Evolutionary conservation across 1,140 invertebrate species (phyloP), one percentile per base, ranked within the genome.

Genomic region (Eupristina koningsbergeri): DNA sequence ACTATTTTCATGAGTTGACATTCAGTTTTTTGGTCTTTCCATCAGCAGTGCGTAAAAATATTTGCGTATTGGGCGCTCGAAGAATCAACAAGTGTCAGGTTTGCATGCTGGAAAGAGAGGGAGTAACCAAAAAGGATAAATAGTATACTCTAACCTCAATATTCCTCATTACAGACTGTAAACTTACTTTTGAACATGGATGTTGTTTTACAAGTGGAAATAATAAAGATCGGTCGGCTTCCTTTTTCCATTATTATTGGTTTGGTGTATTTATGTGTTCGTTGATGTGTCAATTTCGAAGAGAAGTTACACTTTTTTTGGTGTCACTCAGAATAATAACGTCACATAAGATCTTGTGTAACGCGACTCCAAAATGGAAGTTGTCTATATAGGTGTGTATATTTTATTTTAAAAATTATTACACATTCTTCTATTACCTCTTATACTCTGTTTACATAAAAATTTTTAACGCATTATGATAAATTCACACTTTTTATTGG

Each of bases 311-410:
- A 15, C 19, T 74, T 74, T 74, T 45, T 7, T 31, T n/a, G 0
- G 1, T 41, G 17, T 74, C 29, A 34, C 15, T 47, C n/a, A 50
- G 31, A 31, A 3, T n/a, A 74, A 50, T 74, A 74, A 50, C 45
- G 26, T 47, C 29, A 41, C 2, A 22, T 34, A 50, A 34, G 53
- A 77, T 61, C 9, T 3, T 81, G 8, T 47, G 39, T 17, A 63
- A 45, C 61, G 0, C 31, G 75, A 53, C 81, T 73, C 84, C 88
- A 90, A 91, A 85, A 91, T 91, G 90, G 90, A 91, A 89, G 89
- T 91, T 88, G 87, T 91, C 85, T 91, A 90, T 81, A 90, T 91
- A 87, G 90, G 90, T 91, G 85, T 73, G 89, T 87, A 73, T 67
- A 67, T 73, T 74, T 31, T 83, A 58, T 83, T 67, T 76, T 73